A percentile compares a stretch with the other conserved stretches of the same genome.
These are phyloP conservation scores for Zaprionus inermis DNA, from an alignment of 1,140 invertebrate genomes.

Conservation along the genomic window DNA sequence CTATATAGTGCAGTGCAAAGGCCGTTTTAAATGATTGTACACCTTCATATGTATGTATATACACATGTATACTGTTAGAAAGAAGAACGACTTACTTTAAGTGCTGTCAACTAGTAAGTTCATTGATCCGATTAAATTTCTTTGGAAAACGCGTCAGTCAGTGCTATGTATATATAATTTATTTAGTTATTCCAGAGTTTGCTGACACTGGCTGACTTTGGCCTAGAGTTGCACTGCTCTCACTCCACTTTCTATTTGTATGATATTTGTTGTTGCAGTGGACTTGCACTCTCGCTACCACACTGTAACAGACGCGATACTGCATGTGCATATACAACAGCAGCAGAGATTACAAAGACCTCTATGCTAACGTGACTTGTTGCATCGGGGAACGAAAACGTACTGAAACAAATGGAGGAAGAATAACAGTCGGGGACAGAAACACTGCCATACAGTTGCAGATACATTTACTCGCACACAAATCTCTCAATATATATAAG, in stretches of 20 bases:
- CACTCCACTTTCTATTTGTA: conserved; percentile 67
- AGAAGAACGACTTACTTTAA: conserved; percentile 1
- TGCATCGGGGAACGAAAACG: conserved; percentile 64
- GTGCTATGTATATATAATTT: conserved; percentile 5
- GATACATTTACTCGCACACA: conserved; percentile 4
- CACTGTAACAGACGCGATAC: conserved; percentile 16
- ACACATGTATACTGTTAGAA: background rate
- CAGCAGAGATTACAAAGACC: conserved; percentile 1
- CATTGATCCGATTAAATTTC: conserved; percentile 47
- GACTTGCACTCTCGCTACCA: conserved; percentile 45
- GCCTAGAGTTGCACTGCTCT: conserved; percentile 41
- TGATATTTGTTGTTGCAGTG: conserved; percentile 27
- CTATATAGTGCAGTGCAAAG: background rate
- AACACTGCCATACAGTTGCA: conserved; percentile 7
- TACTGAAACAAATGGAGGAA: conserved; percentile 72
- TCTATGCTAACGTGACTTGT: conserved; percentile 53
- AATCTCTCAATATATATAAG: conserved; percentile 1
- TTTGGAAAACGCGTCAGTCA: conserved; percentile 14
- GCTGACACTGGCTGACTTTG: conserved; percentile 6
- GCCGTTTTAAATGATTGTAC: background rate
- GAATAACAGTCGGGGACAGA: conserved; percentile 47
- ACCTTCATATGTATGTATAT: background rate
- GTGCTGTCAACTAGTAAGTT: conserved; percentile 33
- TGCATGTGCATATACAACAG: conserved; percentile 31
- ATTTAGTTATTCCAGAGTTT: conserved; percentile 25